Evolutionary conservation across 2,113 vertebrate species (phyloP).

Genomic region (Pachypanchax playfairii): DNA sequence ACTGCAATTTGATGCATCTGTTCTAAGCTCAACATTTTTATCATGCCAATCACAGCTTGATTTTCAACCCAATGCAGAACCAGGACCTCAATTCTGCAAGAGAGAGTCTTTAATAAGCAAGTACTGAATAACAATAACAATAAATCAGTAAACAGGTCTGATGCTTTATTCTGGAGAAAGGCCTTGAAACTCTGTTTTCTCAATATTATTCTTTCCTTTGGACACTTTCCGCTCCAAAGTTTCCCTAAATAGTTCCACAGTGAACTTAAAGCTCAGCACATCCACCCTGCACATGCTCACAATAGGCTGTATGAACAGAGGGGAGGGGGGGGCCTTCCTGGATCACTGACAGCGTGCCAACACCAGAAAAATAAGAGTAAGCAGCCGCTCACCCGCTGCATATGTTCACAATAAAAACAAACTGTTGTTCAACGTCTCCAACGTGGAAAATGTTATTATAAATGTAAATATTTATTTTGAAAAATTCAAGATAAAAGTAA

Average conservation of each 20-base stretch:
- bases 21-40: too few relatives aligned
- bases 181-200: slow-evolving; percentile 42
- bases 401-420: slow-evolving; percentile 12
- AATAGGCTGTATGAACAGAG: slow-evolving; percentile 65
- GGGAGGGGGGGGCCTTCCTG: slow-evolving; percentile 75
- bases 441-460: neutral
- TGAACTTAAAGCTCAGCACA: slow-evolving; percentile 50
- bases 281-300: slow-evolving; percentile 66
- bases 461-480: neutral
- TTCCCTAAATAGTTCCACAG: slow-evolving; percentile 73
- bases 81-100: neutral
- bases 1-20: too few relatives aligned
- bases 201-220: slow-evolving; percentile 67
- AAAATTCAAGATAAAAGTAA: neutral
- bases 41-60: slow-evolving; percentile 27
- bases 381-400: slow-evolving; percentile 12
- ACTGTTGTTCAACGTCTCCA: slow-evolving; percentile 2
- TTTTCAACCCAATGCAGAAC: slow-evolving; percentile 4
- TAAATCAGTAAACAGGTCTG: slow-evolving; percentile 29
- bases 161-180: slow-evolving; percentile 60
- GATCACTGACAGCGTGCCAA: slow-evolving; percentile 45
- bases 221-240: slow-evolving; percentile 61
- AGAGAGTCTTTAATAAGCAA: slow-evolving; percentile 38
- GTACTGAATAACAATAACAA: slow-evolving; percentile 24
- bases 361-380: slow-evolving; percentile 45